Evolutionary conservation across 2,888 invertebrate species (phyloP).

Genomic region (Zygothrica quintamaculata): DNA sequence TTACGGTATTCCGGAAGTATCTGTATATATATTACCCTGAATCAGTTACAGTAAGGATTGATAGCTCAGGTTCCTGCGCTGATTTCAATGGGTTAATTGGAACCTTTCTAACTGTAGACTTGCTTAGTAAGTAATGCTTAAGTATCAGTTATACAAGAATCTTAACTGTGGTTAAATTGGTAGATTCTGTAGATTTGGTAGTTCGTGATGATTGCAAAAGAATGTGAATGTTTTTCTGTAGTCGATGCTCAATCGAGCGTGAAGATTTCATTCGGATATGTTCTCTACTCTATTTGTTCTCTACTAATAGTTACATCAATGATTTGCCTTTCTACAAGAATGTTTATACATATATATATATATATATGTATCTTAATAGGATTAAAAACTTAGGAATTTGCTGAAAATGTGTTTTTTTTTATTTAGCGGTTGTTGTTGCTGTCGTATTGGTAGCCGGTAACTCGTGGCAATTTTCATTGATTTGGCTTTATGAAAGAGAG

Average conservation of each 20-base stretch:
- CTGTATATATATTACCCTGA: too few relatives aligned
- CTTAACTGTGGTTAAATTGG: not conserved
- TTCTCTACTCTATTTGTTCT: not conserved
- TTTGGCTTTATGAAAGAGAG: not conserved
- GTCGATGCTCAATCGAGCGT: constrained; percentile 65
- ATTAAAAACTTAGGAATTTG: constrained; percentile 53
- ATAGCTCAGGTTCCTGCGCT: too few relatives aligned
- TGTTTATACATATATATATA: not conserved
- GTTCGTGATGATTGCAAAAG: constrained; percentile 44
- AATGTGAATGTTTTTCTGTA: constrained; percentile 56
- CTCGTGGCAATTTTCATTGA: not conserved
- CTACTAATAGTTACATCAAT: constrained; percentile 18
- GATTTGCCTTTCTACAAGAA: not conserved
- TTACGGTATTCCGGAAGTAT: too few relatives aligned
- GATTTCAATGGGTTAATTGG: too few relatives aligned
- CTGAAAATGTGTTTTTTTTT: constrained; percentile 34
- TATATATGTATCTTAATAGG: constrained; percentile 27
- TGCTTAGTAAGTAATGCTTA: too few relatives aligned
- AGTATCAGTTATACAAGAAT: constrained; percentile 6
- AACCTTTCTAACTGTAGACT: too few relatives aligned
- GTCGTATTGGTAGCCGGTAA: not conserved
- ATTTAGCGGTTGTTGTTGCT: not conserved
- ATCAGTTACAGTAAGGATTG: too few relatives aligned
- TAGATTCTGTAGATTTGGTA: constrained; percentile 18
- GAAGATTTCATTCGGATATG: constrained; percentile 19